A percentile compares a stretch with the other conserved stretches of the same genome.
phyloP scores from a whole-genome alignment of 2,113 vertebrate genomes.

The Nothoprocta pentlandii region DNA sequence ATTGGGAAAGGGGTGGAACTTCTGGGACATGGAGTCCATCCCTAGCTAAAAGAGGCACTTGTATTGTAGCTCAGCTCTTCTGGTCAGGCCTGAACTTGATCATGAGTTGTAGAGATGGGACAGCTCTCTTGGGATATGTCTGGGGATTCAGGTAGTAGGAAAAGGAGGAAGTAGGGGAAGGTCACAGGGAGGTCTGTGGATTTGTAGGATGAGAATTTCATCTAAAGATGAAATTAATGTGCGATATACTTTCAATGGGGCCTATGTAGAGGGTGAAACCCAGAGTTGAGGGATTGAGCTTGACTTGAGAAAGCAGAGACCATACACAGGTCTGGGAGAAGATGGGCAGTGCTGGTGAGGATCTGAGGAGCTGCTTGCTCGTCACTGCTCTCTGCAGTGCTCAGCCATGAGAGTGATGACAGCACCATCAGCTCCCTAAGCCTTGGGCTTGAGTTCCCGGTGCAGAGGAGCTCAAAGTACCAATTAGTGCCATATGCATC shows the following conservation, averaged over 20 bases:
- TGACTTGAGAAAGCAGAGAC: neutral
- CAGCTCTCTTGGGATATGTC: neutral
- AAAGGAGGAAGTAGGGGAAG: neutral
- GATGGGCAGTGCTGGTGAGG: neutral
- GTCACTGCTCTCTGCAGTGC: rapidly evolving
- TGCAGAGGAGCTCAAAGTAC: neutral
- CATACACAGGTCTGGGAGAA: neutral
- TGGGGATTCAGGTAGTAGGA: neutral
- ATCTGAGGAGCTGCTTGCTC: neutral
- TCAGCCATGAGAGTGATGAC: neutral
- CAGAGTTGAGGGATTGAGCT: neutral
- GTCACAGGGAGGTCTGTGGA: neutral
- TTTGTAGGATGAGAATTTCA: neutral
- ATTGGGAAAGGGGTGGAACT: neutral
- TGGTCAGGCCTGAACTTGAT: neutral
- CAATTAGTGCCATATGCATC: neutral
- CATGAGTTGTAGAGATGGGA: neutral
- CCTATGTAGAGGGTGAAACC: neutral
- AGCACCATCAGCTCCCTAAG: rapidly evolving
- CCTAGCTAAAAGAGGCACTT: neutral
- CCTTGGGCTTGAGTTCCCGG: neutral
- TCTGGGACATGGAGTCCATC: neutral
- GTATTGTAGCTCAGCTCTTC: neutral
- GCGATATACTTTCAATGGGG: neutral
- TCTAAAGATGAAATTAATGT: neutral